Evolutionary conservation across 2,888 invertebrate species (phyloP).

Genomic region (Drosophila birchii): DNA sequence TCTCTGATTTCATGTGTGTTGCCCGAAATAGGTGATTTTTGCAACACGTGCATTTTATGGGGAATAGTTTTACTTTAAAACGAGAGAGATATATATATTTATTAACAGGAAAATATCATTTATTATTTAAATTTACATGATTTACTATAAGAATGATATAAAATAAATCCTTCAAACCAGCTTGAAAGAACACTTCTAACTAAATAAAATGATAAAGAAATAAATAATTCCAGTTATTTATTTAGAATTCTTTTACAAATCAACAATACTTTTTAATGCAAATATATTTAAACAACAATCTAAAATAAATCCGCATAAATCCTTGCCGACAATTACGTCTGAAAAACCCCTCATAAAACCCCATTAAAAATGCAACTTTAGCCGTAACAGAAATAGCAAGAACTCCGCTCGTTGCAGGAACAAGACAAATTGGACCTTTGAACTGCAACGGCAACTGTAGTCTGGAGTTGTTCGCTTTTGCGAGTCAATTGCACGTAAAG

Average conservation of each 20-base stretch:
- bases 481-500: conserved; percentile 31
- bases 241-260: neutral
- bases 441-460: conserved; percentile 11
- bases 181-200: no score
- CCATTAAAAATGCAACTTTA: conserved; percentile 6
- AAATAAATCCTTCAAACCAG: no score
- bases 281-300: neutral
- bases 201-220: no score
- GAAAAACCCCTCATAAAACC: conserved; percentile 2
- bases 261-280: neutral
- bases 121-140: neutral
- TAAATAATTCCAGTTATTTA: no score
- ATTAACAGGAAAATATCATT: neutral
- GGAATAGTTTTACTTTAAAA: neutral
- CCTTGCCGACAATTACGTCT: neutral
- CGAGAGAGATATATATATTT: neutral
- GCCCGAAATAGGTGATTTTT: conserved; percentile 61
- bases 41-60: neutral
- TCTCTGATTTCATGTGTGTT: conserved; percentile 64
- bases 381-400: neutral
- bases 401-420: conserved; percentile 1
- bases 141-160: neutral
- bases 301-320: neutral
- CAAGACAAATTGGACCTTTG: conserved; percentile 1
- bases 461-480: conserved; percentile 5